These are phyloP conservation scores for Helicolenus hilgendorfi DNA, from an alignment of 2,797 vertebrate genomes.

Conservation along the genomic window DNA sequence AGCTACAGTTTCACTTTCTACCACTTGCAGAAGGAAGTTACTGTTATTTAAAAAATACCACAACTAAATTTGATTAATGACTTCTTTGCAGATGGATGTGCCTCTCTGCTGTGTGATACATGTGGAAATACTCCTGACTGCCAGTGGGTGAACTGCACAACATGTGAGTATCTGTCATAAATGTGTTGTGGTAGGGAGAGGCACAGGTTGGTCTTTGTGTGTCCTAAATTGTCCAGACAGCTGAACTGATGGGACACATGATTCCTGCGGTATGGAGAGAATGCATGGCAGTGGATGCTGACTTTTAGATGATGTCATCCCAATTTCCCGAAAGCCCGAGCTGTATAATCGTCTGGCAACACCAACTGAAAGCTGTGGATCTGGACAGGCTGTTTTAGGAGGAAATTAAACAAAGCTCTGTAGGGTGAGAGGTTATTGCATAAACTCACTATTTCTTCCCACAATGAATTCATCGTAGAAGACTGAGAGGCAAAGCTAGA, in stretches of 20 bases:
- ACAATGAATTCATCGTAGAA: neutral
- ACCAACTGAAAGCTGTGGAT: neutral
- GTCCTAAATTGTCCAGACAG: conserved; percentile 41
- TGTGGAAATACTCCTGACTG: conserved; percentile 46
- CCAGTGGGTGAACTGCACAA: conserved; percentile 75
- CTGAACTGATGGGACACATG: conserved; percentile 50
- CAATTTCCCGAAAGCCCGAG: neutral
- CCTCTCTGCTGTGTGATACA: neutral
- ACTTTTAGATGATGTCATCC: conserved; percentile 45
- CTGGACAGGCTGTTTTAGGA: conserved; percentile 26
- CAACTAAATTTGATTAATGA: conserved; percentile 17
- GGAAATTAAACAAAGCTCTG: neutral
- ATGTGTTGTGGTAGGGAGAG: conserved; percentile 28
- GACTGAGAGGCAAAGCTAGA: neutral
- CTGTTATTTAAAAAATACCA: neutral
- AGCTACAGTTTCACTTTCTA: neutral
- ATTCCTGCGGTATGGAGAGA: conserved; percentile 51
- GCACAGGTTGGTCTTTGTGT: conserved; percentile 70
- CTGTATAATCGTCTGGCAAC: conserved; percentile 21
- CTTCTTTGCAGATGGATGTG: conserved; percentile 74
- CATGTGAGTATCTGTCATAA: conserved; percentile 78
- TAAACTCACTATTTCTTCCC: neutral
- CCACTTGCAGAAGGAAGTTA: conserved; percentile 8
- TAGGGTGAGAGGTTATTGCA: neutral
- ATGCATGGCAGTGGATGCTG: conserved; percentile 45